Base-by-base conservation (phyloP, 2,113 vertebrate species). In the Monarcha castaneiventris region DNA sequence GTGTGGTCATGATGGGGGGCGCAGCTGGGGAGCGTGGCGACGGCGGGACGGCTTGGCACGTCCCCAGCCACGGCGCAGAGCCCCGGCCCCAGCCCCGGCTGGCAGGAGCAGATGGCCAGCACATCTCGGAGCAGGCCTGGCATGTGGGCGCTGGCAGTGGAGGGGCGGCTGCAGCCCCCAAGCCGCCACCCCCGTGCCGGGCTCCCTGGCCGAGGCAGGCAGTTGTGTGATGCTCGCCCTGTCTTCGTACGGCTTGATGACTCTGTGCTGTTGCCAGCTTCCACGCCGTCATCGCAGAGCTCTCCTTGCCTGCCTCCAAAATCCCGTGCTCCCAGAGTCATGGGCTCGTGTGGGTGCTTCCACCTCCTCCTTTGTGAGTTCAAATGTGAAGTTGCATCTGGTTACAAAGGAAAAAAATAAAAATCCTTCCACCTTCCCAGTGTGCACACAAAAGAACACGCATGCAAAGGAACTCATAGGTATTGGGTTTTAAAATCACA, bases 61-160 rank as follows among this genome's bases (percentile, higher is more conserved):
- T 87, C 90, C 96, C 95, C 96, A 97, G 92, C 95, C 89, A 5
- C 61, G 64, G 96, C 95, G 21, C 94, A 96, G 94, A 94, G 96
- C 82, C 90, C 92, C 74, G 3, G 92, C 92, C 92, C 90, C 95
- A 93, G 94, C 90, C 96, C 94, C 94, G 96, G 93, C 96, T 96
- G 96, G 92, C 93, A 81, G 96, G 96, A 96, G 96, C 96, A 96
- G 96, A 96, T 96, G 96, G 96, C 87, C 93, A 87, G 96, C 95
- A 96, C 89, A 84, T 95, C 96, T 96, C 35, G 4, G 96, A 96
- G 96, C 87, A 96, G 93, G 95, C 59, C 87, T 96, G 95, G 96
- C 96, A 96, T 95, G 95, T 86, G 95, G 96, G 84, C 80, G 13
- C 93, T 81, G 85, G 82, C 93, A 93, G 94, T 2, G 78, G 61